A percentile compares a stretch with the other conserved stretches of the same genome.
Evolutionary conservation across 2,888 invertebrate genomes (phyloP).

Genomic region (Odontocerum albicorne): DNA sequence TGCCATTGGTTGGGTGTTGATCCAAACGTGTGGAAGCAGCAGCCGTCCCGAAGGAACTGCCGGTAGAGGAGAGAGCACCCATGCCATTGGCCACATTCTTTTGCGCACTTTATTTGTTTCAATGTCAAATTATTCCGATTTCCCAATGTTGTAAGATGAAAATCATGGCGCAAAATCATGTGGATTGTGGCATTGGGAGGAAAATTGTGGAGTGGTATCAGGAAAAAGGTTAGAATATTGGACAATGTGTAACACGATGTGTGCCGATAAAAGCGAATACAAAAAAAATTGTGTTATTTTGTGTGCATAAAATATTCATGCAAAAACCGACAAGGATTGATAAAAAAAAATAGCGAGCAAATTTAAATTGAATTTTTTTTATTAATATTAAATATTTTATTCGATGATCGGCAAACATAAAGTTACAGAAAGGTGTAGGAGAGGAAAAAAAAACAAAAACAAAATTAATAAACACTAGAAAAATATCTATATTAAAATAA

Average conservation of each 20-base stretch:
- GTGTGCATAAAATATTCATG: background rate
- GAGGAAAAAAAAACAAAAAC: constrained; percentile 36
- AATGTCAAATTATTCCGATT: background rate
- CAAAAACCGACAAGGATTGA: background rate
- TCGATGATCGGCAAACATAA: constrained; percentile 30
- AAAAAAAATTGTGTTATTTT: constrained; percentile 16
- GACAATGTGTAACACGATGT: constrained; percentile 35
- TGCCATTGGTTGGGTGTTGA: constrained; percentile 63
- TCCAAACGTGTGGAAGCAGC: constrained; percentile 74
- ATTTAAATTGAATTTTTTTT: constrained; percentile 12
- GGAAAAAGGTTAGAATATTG: too few species aligned
- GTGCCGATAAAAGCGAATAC: constrained; percentile 33
- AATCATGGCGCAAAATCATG: constrained; percentile 37
- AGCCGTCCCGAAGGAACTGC: constrained; percentile 84
- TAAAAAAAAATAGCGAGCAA: constrained; percentile 11
- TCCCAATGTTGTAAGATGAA: background rate
- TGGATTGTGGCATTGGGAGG: constrained; percentile 9
- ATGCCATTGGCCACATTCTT: constrained; percentile 89
- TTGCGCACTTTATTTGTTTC: constrained; percentile 64
- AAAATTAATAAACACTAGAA: constrained; percentile 37
- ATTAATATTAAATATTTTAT: constrained; percentile 6
- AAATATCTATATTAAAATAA: too few species aligned
- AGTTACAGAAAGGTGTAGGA: constrained; percentile 26
- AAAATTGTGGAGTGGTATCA: constrained; percentile 2
- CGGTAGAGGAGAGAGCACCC: constrained; percentile 84